Percentiles rank a stretch among this genome's conserved stretches.
Evolutionary conservation across 1,140 invertebrate genomes (phyloP).

Genomic region (Pantala flavescens): DNA sequence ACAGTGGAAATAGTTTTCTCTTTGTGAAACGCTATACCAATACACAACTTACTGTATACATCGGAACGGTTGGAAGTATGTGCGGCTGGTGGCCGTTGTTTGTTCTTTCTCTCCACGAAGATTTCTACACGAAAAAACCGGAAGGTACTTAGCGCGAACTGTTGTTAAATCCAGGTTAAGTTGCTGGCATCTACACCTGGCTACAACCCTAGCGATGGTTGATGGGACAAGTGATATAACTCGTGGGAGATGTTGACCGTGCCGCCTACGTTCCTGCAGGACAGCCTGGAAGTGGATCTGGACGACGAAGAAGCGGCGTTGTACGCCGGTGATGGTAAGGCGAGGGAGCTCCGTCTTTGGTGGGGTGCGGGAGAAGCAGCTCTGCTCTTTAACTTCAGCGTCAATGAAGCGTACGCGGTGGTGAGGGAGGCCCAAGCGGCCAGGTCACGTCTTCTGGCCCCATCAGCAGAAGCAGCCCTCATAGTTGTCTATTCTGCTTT

Average conservation of each 20-base stretch:
- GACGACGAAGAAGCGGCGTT: neutral
- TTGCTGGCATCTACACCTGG: too few species aligned
- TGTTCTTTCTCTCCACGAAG: too few species aligned
- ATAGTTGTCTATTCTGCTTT: constrained; percentile 25
- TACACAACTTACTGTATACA: too few species aligned
- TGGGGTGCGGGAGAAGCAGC: neutral
- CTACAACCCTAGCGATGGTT: too few species aligned
- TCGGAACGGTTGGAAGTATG: too few species aligned
- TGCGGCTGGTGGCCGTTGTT: too few species aligned
- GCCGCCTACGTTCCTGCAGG: neutral
- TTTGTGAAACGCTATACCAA: too few species aligned
- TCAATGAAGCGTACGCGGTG: constrained; percentile 23
- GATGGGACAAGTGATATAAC: too few species aligned
- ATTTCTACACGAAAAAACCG: too few species aligned
- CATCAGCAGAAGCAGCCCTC: constrained; percentile 24
- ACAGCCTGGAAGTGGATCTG: neutral
- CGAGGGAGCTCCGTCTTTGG: neutral
- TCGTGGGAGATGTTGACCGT: neutral
- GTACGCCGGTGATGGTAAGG: neutral
- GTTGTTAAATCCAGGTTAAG: too few species aligned
- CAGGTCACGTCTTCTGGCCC: constrained; percentile 11
- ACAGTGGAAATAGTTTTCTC: too few species aligned
- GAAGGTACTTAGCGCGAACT: too few species aligned
- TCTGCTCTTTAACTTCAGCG: constrained; percentile 19
- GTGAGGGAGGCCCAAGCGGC: constrained; percentile 21